A percentile compares a stretch with the other conserved stretches of the same genome.
phyloP scores from a whole-genome alignment of 2,797 vertebrate genomes.

The Dryobates pubescens region DNA sequence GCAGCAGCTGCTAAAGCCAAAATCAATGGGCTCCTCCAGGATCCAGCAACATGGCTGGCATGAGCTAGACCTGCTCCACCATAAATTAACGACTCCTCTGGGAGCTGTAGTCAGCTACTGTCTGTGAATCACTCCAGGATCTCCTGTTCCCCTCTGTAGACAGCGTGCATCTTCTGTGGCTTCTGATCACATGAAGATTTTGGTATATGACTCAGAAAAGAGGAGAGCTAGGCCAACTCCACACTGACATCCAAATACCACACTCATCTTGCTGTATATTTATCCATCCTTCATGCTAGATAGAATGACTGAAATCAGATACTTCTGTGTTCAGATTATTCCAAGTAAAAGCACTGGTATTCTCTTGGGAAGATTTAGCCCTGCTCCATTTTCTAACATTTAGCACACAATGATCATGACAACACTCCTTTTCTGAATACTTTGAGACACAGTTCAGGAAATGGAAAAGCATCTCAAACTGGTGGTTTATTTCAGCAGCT shows the following conservation, averaged over 20 bases:
- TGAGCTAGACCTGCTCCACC: conserved; percentile 20
- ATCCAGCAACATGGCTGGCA: conserved; percentile 16
- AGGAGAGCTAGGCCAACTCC: background rate
- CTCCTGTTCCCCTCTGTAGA: background rate
- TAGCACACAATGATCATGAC: background rate
- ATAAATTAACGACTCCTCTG: background rate
- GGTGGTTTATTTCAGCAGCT: background rate
- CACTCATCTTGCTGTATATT: background rate
- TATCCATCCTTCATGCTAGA: background rate
- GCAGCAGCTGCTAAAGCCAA: conserved; percentile 19
- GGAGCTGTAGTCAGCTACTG: conserved; percentile 30
- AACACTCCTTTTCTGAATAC: background rate
- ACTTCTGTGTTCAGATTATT: background rate
- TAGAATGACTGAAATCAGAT: background rate
- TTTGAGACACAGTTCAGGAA: background rate
- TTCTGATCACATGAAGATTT: background rate
- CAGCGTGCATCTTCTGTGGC: background rate
- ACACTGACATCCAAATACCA: background rate
- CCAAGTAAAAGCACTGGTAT: background rate
- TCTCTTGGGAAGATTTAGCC: background rate
- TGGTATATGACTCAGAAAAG: background rate
- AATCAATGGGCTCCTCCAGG: background rate
- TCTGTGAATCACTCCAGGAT: background rate
- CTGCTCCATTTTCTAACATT: background rate
- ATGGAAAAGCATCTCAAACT: background rate